Evolutionary conservation across 2,888 invertebrate species (phyloP).

Genomic region (Cephus pulcher): DNA sequence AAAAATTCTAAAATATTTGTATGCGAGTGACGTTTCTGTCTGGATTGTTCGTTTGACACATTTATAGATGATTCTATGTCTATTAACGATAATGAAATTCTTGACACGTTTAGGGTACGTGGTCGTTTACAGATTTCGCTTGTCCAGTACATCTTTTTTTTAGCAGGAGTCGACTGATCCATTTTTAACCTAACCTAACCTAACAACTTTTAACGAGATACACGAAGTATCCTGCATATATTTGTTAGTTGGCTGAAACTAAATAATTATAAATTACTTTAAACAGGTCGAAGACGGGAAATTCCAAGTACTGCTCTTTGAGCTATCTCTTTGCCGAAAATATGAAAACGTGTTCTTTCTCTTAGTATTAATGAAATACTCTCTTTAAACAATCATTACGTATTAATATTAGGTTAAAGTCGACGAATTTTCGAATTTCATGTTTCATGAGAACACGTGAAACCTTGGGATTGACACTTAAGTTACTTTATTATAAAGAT

Average conservation of each 20-base stretch:
- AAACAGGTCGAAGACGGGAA: not conserved
- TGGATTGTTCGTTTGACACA: not conserved
- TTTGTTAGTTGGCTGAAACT: not conserved
- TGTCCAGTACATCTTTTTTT: not conserved
- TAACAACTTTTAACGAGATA: not conserved
- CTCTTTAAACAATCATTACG: no score
- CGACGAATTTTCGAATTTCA: not conserved
- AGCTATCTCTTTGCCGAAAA: not conserved
- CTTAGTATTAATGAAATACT: no score
- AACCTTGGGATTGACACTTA: not conserved
- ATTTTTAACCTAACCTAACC: not conserved
- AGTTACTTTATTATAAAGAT: not conserved
- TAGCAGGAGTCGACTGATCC: not conserved
- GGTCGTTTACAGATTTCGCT: not conserved
- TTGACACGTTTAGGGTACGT: not conserved
- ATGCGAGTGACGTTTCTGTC: not conserved
- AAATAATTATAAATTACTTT: not conserved
- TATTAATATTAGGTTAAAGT: no score
- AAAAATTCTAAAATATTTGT: not conserved
- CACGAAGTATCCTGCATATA: not conserved
- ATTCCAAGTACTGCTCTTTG: not conserved
- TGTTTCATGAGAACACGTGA: not conserved
- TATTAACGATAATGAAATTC: not conserved
- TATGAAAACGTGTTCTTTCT: not conserved
- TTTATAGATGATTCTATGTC: not conserved